phyloP scores from a whole-genome alignment of 2,797 vertebrate species.

The Valencia hispanica region DNA sequence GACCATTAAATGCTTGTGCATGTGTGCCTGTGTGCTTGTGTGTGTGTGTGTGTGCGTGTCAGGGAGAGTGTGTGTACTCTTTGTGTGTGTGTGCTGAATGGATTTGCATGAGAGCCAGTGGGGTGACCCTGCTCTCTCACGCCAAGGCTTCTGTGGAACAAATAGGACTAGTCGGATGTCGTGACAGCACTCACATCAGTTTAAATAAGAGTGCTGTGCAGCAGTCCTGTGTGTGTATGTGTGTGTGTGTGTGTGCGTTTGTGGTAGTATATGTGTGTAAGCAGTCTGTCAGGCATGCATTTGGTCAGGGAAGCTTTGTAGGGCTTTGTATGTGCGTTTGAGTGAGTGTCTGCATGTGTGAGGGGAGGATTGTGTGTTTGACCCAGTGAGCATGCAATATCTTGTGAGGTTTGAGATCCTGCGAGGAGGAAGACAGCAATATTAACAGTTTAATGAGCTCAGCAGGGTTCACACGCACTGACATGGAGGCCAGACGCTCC shows the following conservation, averaged over 20 bases:
- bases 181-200: slow-evolving; percentile 87
- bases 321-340: slow-evolving; percentile 52
- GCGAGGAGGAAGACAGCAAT: slow-evolving; percentile 51
- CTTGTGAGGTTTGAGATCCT: slow-evolving; percentile 50
- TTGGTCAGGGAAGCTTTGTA: slow-evolving; percentile 66
- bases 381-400: slow-evolving; percentile 78
- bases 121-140: slow-evolving; percentile 82
- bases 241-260: slow-evolving; percentile 58
- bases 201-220: slow-evolving; percentile 80
- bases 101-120: slow-evolving; percentile 84
- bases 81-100: slow-evolving; percentile 59
- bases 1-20: slow-evolving; percentile 13
- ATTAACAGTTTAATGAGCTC: slow-evolving; percentile 73
- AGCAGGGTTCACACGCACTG: slow-evolving; percentile 48
- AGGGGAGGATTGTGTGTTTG: slow-evolving; percentile 42
- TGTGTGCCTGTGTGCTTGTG: slow-evolving; percentile 20
- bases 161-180: slow-evolving; percentile 84
- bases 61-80: slow-evolving; percentile 14
- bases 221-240: slow-evolving; percentile 48
- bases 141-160: slow-evolving; percentile 81
- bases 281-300: slow-evolving; percentile 71
- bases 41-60: slow-evolving; percentile 26
- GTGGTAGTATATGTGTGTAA: slow-evolving; percentile 52
- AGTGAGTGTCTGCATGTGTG: slow-evolving; percentile 23
- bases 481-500: slow-evolving; percentile 45